A percentile compares a stretch with the other conserved stretches of the same genome.
Conservation (phyloP, 2,888 invertebrate genomes). For the Ceramica pisi region DNA sequence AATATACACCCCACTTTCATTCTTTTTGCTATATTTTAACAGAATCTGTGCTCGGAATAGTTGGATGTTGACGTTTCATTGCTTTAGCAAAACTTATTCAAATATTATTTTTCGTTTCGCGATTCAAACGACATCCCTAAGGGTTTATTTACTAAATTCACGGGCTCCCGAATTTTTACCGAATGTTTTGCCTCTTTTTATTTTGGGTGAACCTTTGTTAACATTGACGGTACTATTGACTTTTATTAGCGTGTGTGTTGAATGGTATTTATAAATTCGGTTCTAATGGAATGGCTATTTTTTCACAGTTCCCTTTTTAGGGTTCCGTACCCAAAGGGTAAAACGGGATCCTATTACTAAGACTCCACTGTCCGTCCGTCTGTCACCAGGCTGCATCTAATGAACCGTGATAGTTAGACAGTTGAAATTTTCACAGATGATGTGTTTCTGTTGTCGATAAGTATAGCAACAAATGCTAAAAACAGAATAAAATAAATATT, state of each 20-base stretch:
- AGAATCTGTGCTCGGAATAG: constrained; percentile 23
- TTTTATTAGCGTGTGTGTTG: constrained; percentile 12
- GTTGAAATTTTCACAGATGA: too few species aligned
- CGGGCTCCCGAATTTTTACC: constrained; percentile 5
- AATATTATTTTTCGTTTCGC: constrained; percentile 60
- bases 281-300: not conserved
- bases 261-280: constrained; percentile 17
- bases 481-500: too few species aligned
- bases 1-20: constrained; percentile 5
- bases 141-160: constrained; percentile 47
- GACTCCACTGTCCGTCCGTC: too few species aligned
- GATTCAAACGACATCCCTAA: constrained; percentile 39
- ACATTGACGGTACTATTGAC: constrained; percentile 10
- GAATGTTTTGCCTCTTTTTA: constrained; percentile 29
- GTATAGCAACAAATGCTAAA: too few species aligned
- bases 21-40: constrained; percentile 26
- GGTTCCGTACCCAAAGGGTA: too few species aligned
- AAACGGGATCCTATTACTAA: too few species aligned
- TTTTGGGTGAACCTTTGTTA: constrained; percentile 19
- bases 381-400: too few species aligned
- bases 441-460: too few species aligned
- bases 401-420: too few species aligned
- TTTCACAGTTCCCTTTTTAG: not conserved
- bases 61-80: constrained; percentile 41
- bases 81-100: constrained; percentile 39